Conservation (phyloP, 2,797 vertebrate genomes). For the Todus mexicanus region DNA sequence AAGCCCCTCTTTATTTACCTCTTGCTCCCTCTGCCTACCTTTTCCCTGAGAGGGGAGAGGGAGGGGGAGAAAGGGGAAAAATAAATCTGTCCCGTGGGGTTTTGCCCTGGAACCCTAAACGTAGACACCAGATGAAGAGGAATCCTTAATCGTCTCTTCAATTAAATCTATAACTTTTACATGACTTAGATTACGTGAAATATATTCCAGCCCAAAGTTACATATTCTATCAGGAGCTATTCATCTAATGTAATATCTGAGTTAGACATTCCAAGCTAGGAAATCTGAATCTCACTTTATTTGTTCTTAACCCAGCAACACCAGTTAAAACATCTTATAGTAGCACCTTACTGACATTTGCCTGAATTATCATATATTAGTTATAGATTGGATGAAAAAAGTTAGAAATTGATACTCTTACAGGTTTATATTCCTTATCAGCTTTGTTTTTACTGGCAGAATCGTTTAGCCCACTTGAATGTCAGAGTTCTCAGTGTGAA, state of each 20-base stretch:
- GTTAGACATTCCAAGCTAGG: background rate
- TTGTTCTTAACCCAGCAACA: background rate
- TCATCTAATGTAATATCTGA: background rate
- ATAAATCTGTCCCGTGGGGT: too few species aligned
- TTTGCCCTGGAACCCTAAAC: too few species aligned
- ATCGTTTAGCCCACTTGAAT: background rate
- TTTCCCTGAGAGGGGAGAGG: too few species aligned
- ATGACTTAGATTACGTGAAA: background rate
- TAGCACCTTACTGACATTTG: background rate
- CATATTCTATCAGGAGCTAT: background rate
- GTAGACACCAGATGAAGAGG: too few species aligned
- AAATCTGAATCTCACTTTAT: background rate
- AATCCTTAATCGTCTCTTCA: background rate
- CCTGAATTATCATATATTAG: background rate
- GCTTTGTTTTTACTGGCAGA: background rate
- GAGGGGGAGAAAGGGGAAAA: too few species aligned
- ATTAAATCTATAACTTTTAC: background rate
- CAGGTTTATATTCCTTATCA: background rate
- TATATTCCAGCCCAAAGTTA: background rate
- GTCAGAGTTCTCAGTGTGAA: background rate
- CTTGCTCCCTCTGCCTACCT: too few species aligned
- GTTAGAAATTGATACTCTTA: background rate
- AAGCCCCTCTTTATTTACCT: too few species aligned
- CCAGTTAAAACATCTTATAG: background rate
- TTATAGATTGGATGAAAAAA: background rate